These are phyloP conservation scores for Lepidothrix coronata DNA, from an alignment of 2,113 vertebrate genomes.

Conservation along the genomic window DNA sequence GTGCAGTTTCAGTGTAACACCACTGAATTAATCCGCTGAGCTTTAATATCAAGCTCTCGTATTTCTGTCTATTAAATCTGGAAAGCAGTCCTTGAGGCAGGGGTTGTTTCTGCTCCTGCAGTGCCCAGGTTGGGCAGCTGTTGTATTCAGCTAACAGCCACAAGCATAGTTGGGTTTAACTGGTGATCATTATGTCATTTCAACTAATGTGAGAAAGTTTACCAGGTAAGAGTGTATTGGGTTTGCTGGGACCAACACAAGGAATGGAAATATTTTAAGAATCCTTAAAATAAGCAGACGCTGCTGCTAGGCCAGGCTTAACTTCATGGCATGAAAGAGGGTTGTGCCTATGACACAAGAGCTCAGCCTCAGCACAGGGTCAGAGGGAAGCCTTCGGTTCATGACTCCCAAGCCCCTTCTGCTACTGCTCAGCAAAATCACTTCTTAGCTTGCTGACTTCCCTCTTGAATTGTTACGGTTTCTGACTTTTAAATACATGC, in stretches of 20 bases:
- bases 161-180: not conserved
- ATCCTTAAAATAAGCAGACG: not conserved
- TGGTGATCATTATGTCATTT: not conserved
- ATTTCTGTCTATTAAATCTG: not conserved
- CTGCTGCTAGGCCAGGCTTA: not conserved
- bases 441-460: not conserved
- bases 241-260: not conserved
- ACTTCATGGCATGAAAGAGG: not conserved
- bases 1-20: not conserved
- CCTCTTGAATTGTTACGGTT: not conserved
- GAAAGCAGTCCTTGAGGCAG: not conserved
- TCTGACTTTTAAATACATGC: not conserved
- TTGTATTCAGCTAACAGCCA: not conserved
- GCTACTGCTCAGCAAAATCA: not conserved
- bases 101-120: not conserved
- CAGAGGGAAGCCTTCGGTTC: not conserved
- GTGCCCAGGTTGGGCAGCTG: not conserved
- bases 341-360: not conserved
- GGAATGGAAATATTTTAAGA: not conserved
- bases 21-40: not conserved
- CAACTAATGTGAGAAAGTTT: not conserved
- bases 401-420: not conserved
- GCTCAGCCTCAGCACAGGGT: fast-evolving
- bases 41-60: not conserved
- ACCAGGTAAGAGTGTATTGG: not conserved